Conservation (phyloP, 2,888 invertebrate genomes). For the Lottia gigantea region DNA sequence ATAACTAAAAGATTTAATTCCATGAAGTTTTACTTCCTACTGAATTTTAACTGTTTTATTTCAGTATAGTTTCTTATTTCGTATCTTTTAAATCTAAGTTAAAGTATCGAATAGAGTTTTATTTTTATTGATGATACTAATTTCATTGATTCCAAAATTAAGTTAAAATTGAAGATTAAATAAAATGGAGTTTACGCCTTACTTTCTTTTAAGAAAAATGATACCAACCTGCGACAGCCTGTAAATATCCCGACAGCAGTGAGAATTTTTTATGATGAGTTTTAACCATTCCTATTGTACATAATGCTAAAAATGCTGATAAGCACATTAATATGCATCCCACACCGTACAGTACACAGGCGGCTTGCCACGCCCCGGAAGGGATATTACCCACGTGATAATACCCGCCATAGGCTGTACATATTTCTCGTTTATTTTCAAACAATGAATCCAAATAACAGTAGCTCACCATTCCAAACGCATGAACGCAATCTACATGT, state of each 20-base stretch:
- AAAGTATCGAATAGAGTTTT: too few relatives aligned
- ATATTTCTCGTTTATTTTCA: conserved; percentile 25
- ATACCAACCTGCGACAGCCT: conserved; percentile 61
- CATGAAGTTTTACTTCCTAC: too few relatives aligned
- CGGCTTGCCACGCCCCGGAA: conserved; percentile 62
- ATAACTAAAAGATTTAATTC: too few relatives aligned
- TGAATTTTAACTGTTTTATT: too few relatives aligned
- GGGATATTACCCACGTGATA: conserved; percentile 56
- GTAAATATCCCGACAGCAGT: conserved; percentile 56
- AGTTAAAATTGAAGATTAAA: too few relatives aligned
- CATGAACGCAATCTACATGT: conserved; percentile 48
- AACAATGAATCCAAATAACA: conserved; percentile 28
- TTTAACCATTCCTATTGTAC: conserved; percentile 51
- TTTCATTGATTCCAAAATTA: too few relatives aligned
- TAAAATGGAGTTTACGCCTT: too few relatives aligned
- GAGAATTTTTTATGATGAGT: conserved; percentile 51
- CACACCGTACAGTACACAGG: conserved; percentile 63
- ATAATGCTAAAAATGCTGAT: conserved; percentile 56
- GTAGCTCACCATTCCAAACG: conserved; percentile 60
- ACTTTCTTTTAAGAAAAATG: background rate
- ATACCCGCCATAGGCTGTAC: conserved; percentile 52
- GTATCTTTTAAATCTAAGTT: too few relatives aligned
- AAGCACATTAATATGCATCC: conserved; percentile 62
- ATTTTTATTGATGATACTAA: too few relatives aligned
- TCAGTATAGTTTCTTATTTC: too few relatives aligned